Evolutionary conservation across 2,888 invertebrate genomes (phyloP), one percentile per base, ranked within the genome.

Genomic region (Micoletzkya japonica): DNA sequence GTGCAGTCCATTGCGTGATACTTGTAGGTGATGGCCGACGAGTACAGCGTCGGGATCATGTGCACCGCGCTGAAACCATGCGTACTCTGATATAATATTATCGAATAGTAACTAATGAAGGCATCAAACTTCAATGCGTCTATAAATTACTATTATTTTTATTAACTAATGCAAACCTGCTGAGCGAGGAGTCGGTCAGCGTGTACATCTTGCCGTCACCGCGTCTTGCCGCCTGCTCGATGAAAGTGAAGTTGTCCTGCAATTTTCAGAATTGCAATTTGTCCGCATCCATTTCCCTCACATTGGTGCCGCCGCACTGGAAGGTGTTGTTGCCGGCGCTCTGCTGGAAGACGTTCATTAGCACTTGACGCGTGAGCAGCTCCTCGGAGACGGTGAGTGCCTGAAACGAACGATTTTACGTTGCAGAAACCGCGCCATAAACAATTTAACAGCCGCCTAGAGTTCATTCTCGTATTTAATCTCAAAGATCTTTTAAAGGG

Each of bases 191-290:
- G 34, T 34, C 34, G 2, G n/a, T 52, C 14, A 64, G 17, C 34
- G 50, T 64, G 36, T 64, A 64, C 50, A 64, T 52, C 52, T 52
- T 64, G 32, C 63, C 63, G n/a, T 64, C 63, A 50, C 63, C 63
- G 49, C 63, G 49, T 32, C 63, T 20, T 6, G 63, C 63, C 1
- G 30, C 30, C 39, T 64, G 63, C 52, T 64, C 63, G 14, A 64
- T 30, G 36, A 36, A 52, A 30, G 24, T 6, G 34, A 64, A 52
- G 52, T 49, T 52, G 30, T 30, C 28, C 63, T 64, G 34, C 4
- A 64, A 49, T 32, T 4, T 24, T 14, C 7, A n/a, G 7, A 26
- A 26, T 3, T 4, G 6, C 24, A 26, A 14, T 20, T 26, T 28
- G 28, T 3, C 32, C 39, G 24, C 26, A 6, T 14, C 39, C 3